These are phyloP conservation scores for Volucella inanis DNA, from an alignment of 2,888 invertebrate species.

Conservation along the genomic window DNA sequence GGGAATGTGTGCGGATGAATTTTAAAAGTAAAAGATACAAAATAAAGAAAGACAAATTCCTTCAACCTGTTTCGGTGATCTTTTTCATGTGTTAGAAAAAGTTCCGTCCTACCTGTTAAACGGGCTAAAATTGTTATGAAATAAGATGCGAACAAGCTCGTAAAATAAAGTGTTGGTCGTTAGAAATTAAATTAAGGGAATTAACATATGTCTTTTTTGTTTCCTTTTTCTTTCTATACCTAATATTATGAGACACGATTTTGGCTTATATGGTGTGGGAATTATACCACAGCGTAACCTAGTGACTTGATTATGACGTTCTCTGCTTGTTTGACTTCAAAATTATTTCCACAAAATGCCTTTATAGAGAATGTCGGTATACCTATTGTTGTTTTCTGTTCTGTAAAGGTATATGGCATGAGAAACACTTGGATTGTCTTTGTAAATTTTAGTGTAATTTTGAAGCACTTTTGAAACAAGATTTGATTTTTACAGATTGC, in stretches of 20 bases:
- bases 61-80: conserved; percentile 19
- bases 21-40: background rate
- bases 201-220: background rate
- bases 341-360: background rate
- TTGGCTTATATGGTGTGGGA: background rate
- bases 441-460: too few species aligned
- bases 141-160: background rate
- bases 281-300: conserved; percentile 8
- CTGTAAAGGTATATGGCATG: too few species aligned
- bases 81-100: conserved; percentile 8
- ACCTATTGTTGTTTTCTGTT: too few species aligned
- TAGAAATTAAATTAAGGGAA: conserved; percentile 34
- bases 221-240: background rate
- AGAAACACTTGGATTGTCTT: too few species aligned
- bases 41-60: background rate
- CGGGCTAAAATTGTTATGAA: conserved; percentile 28
- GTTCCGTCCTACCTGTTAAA: conserved; percentile 50
- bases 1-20: background rate
- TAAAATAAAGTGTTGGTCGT: conserved; percentile 24
- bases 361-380: too few species aligned
- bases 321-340: conserved; percentile 9
- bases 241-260: background rate
- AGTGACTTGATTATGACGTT: conserved; percentile 31
- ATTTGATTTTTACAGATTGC: too few species aligned
- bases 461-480: too few species aligned